These are phyloP conservation scores for Oryzias dopingdopingensis DNA, from an alignment of 2,797 vertebrate species.

Conservation along the genomic window DNA sequence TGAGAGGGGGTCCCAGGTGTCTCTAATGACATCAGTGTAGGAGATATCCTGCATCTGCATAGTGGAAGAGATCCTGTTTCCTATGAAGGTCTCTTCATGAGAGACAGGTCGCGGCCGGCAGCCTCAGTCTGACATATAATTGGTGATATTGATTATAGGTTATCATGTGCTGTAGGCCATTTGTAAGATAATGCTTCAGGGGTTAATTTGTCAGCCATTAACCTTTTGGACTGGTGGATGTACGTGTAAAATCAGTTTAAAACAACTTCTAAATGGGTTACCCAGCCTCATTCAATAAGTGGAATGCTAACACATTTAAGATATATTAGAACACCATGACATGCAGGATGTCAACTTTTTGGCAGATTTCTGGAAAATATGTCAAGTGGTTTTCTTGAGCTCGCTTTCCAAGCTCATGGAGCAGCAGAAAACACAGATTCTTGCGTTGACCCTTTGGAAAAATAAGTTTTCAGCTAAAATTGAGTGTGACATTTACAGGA, in stretches of 20 bases:
- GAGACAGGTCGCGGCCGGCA: slow-evolving; percentile 79
- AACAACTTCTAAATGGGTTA: slow-evolving; percentile 76
- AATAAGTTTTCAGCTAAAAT: slow-evolving; percentile 53
- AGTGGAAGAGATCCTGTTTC: slow-evolving; percentile 79
- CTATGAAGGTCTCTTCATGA: slow-evolving; percentile 73
- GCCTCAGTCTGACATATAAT: slow-evolving; percentile 81
- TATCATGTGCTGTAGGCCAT: slow-evolving; percentile 83
- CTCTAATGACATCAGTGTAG: slow-evolving; percentile 80
- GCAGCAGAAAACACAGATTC: slow-evolving; percentile 37
- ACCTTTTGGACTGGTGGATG: slow-evolving; percentile 74
- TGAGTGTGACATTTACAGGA: slow-evolving; percentile 66
- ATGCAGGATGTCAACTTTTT: slow-evolving; percentile 18
- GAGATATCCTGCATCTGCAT: slow-evolving; percentile 70
- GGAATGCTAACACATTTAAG: slow-evolving; percentile 65
- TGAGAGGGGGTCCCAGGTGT: slow-evolving; percentile 80
- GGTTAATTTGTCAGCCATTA: slow-evolving; percentile 86
- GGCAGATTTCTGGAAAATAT: slow-evolving; percentile 23
- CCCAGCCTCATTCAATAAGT: slow-evolving; percentile 66
- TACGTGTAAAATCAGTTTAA: slow-evolving; percentile 79
- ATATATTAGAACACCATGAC: slow-evolving; percentile 55
- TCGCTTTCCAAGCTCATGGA: slow-evolving; percentile 29
- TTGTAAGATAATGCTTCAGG: slow-evolving; percentile 82
- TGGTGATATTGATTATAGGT: slow-evolving; percentile 87
- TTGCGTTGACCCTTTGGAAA: slow-evolving; percentile 51
- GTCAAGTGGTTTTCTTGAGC: slow-evolving; percentile 27